Evolutionary conservation across 1,140 invertebrate genomes (phyloP).

Genomic region (Drosophila littoralis): DNA sequence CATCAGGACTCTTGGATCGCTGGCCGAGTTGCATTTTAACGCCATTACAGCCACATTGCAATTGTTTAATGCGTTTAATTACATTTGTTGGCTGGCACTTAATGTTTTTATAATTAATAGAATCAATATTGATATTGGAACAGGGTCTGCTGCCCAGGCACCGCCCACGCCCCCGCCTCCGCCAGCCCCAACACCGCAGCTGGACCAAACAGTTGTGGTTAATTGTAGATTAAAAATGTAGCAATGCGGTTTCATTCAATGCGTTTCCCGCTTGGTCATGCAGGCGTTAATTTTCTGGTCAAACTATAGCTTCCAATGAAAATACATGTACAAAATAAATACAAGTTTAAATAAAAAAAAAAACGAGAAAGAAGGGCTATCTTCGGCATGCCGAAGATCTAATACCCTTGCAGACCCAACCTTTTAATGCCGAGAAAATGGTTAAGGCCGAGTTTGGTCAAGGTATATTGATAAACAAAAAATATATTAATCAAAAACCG

Average conservation of each 20-base stretch:
- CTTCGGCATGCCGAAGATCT: too few relatives aligned
- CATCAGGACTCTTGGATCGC: conserved; percentile 2
- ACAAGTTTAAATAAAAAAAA: conserved; percentile 18
- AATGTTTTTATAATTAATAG: conserved; percentile 84
- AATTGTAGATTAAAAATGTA: conserved; percentile 84
- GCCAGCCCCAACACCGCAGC: background rate
- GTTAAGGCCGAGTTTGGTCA: too few relatives aligned
- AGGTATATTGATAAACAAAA: too few relatives aligned
- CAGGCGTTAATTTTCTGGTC: conserved; percentile 82
- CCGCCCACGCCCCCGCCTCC: background rate
- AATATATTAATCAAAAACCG: too few relatives aligned
- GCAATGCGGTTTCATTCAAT: conserved; percentile 56
- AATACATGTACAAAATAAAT: conserved; percentile 31
- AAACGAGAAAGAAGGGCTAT: too few relatives aligned
- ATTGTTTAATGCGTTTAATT: conserved; percentile 83
- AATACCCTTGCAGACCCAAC: too few relatives aligned
- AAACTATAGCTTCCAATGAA: conserved; percentile 55
- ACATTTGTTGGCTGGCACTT: conserved; percentile 80
- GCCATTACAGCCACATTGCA: conserved; percentile 60
- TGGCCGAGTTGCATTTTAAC: conserved; percentile 50
- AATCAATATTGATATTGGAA: conserved; percentile 81
- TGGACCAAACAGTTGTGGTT: conserved; percentile 66
- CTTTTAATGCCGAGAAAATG: too few relatives aligned
- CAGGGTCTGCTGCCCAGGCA: background rate
- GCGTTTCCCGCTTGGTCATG: conserved; percentile 45